Conservation (phyloP, 2,888 invertebrate species). For the Panzeria rudis region DNA sequence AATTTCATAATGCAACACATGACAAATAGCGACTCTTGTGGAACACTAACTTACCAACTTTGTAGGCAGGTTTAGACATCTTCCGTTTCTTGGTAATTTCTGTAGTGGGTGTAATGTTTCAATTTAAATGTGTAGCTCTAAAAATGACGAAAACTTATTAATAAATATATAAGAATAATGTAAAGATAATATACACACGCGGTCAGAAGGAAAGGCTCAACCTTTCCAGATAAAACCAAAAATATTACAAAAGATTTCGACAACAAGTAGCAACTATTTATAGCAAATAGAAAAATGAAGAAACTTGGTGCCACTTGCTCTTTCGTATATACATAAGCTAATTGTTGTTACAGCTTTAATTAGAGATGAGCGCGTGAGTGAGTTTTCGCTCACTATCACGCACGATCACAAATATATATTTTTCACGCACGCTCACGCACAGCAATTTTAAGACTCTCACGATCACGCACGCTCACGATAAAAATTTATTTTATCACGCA, state of each 20-base stretch:
- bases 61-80: constrained; percentile 81
- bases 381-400: too few species aligned
- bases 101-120: constrained; percentile 17
- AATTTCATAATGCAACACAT: too few species aligned
- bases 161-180: background rate
- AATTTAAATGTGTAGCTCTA: background rate
- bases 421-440: too few species aligned
- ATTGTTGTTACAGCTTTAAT: constrained; percentile 12
- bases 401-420: too few species aligned
- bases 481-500: too few species aligned
- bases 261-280: constrained; percentile 49
- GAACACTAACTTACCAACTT: constrained; percentile 81
- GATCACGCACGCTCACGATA: too few species aligned
- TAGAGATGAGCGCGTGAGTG: too few species aligned
- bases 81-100: constrained; percentile 58
- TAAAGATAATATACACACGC: constrained; percentile 43
- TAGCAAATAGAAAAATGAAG: constrained; percentile 14
- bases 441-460: too few species aligned
- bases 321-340: background rate
- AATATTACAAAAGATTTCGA: constrained; percentile 34
- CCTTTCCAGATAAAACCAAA: constrained; percentile 26
- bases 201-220: constrained; percentile 2
- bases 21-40: background rate
- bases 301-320: constrained; percentile 6
- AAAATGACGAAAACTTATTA: background rate